phyloP scores from a whole-genome alignment of 2,113 vertebrate genomes.

The Tyrannus savana region DNA sequence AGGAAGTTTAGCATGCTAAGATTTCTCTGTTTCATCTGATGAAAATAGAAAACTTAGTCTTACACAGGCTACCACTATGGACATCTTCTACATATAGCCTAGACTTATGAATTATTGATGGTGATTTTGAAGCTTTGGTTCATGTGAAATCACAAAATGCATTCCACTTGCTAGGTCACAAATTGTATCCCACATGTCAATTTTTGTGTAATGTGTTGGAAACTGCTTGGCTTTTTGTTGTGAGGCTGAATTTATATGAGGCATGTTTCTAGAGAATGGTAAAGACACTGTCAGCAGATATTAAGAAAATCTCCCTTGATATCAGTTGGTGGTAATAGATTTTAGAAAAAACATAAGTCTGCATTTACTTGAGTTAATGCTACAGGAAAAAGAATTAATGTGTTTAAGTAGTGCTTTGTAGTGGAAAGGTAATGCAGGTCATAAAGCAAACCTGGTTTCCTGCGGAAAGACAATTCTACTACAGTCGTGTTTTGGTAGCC shows the following conservation, averaged over 20 bases:
- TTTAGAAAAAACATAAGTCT: neutral
- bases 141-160: neutral
- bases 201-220: neutral
- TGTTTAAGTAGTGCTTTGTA: neutral
- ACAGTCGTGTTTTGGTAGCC: neutral
- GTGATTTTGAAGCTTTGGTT: constrained; percentile 21
- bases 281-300: neutral
- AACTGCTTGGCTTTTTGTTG: constrained; percentile 21
- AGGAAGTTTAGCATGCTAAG: neutral
- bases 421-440: neutral
- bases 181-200: neutral
- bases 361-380: neutral
- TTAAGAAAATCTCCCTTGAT: neutral
- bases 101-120: neutral
- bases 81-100: neutral
- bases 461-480: neutral
- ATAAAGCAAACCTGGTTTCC: neutral
- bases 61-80: neutral
- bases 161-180: neutral
- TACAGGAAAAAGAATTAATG: neutral
- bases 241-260: neutral
- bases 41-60: neutral
- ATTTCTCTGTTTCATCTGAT: neutral
- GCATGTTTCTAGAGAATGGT: neutral
- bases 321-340: neutral